phyloP scores from a whole-genome alignment of 2,797 vertebrate genomes.

The Remorina albescens region DNA sequence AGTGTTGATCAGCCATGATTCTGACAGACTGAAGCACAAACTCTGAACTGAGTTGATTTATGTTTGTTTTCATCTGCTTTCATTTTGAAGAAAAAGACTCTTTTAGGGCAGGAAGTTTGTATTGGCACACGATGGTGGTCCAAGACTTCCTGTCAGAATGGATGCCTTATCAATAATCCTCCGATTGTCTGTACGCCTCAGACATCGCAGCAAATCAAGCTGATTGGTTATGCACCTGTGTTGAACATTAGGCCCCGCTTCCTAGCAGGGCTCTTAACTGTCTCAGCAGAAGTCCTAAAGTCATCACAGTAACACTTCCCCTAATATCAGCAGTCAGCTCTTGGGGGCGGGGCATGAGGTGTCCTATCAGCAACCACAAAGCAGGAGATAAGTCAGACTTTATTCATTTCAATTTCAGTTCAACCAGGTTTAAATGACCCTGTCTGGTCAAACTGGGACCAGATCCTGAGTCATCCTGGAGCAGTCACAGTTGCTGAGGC shows the following conservation, averaged over 20 bases:
- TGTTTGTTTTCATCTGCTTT: slow-evolving; percentile 49
- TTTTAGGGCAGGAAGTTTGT: slow-evolving; percentile 37
- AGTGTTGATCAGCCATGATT: slow-evolving; percentile 19
- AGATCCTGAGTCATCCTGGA: neutral
- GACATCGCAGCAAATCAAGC: slow-evolving; percentile 16
- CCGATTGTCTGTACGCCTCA: slow-evolving; percentile 16
- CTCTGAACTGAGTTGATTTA: neutral
- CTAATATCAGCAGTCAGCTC: no score
- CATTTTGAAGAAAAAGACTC: slow-evolving; percentile 47
- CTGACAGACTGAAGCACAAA: slow-evolving; percentile 51
- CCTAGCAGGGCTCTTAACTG: neutral
- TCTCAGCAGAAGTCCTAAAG: no score
- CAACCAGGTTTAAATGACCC: neutral
- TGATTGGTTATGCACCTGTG: slow-evolving; percentile 51
- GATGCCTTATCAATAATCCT: slow-evolving; percentile 67
- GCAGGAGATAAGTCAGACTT: slow-evolving; percentile 1
- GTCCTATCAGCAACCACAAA: no score
- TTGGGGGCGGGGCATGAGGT: no score
- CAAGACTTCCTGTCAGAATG: slow-evolving; percentile 32
- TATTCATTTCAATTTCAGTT: no score
- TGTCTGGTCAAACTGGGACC: neutral
- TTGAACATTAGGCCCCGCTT: slow-evolving; percentile 28
- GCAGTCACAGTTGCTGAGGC: no score
- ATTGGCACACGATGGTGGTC: neutral
- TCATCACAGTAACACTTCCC: neutral